Evolutionary conservation across 2,888 invertebrate species (phyloP), one percentile per base, ranked within the genome.

Genomic region (Rhyacophila evoluta): DNA sequence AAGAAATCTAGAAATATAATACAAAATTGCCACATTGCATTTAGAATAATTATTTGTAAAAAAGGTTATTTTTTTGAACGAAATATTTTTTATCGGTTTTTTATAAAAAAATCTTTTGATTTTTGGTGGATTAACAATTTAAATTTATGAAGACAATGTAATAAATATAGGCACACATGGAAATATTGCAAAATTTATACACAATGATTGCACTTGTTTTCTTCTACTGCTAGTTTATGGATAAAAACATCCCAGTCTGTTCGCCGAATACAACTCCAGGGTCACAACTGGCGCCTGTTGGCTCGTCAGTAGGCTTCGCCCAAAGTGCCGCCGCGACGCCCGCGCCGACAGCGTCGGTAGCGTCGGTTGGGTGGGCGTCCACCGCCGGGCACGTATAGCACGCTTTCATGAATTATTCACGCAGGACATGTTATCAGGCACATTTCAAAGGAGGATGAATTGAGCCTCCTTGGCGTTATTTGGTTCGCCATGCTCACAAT

Each of bases 361-460:
- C 39, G 55, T 8, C 19, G 55, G 55, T 55, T 19, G 55, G 55
- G 55, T 55, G 55, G 55, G 55, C 55, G 55, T 55, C 55, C 15
- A 55, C 55, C 55, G 10, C 55, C 55, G 25, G 19, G 10, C 55
- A 55, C 55, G 55, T 55, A 55, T 55, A 55, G 55, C 55, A 70
- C 38, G 36, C 75, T 55, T 67, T 41, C 76, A 76, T 76, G 76
- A 76, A 76, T 76, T 72, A 76, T 76, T 72, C 72, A 76, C 72
- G 15, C 19, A 29, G 41, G 76, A 76, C 76, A 76, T 76, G 76
- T 76, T 76, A 76, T 76, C 76, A 76, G 76, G 41, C 76, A 76
- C 76, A 76, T 76, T 72, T 76, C 76, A 76, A 41, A 55, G 76
- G 55, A 55, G 76, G 76, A 70, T 36, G 76, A 55, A 72, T 76